phyloP scores from a whole-genome alignment of 2,888 invertebrate species.

The Agrotis puta region DNA sequence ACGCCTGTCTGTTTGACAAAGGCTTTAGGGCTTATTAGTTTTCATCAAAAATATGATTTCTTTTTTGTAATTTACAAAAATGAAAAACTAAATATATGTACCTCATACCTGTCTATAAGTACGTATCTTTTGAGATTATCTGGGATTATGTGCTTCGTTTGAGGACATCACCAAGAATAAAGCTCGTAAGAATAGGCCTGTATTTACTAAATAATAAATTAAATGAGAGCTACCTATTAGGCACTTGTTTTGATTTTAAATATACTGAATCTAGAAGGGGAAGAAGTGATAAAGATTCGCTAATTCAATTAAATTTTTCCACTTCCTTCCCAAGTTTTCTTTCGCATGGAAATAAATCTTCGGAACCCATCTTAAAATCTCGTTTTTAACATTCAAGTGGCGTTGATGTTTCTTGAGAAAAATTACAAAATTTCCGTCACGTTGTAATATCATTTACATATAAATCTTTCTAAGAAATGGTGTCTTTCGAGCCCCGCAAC shows the following conservation, averaged over 20 bases:
- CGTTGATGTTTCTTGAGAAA: slow-evolving; percentile 46
- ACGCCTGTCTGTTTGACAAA: no score
- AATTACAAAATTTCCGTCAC: slow-evolving; percentile 58
- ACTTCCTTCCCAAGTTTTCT: slow-evolving; percentile 28
- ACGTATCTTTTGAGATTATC: no score
- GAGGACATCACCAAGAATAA: neutral
- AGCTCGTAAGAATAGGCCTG: neutral
- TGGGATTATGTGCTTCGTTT: no score
- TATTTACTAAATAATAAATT: neutral
- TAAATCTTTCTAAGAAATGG: slow-evolving; percentile 60
- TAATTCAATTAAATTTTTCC: slow-evolving; percentile 41
- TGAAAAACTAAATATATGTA: no score
- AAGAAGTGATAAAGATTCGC: slow-evolving; percentile 6
- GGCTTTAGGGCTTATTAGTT: no score
- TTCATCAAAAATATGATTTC: no score
- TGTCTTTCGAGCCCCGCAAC: slow-evolving; percentile 39
- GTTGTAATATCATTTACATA: slow-evolving; percentile 63
- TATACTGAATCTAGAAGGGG: neutral
- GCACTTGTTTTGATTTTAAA: slow-evolving; percentile 10
- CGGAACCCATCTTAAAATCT: slow-evolving; percentile 31
- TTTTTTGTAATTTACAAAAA: no score
- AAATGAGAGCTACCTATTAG: neutral
- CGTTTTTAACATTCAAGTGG: slow-evolving; percentile 51
- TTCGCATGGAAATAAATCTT: slow-evolving; percentile 38
- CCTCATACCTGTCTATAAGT: no score